Conservation (phyloP, 2,113 vertebrate species). For the Hippocampus mohnikei region DNA sequence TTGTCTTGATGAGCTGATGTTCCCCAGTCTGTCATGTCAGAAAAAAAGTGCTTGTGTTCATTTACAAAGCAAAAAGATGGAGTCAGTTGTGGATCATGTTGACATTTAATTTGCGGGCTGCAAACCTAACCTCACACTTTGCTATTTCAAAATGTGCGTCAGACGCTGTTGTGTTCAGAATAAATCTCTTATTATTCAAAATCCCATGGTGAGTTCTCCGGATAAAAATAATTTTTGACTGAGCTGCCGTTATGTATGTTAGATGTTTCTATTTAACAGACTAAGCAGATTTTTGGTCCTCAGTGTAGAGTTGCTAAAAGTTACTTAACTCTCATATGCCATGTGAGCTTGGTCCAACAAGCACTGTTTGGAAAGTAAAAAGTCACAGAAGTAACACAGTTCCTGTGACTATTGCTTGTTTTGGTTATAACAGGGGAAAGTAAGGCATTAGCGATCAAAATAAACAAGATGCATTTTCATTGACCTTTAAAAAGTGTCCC, state of each 20-base stretch:
- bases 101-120: conserved; percentile 4
- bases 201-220: conserved; percentile 41
- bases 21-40: too few relatives aligned
- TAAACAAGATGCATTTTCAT: not conserved
- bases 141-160: conserved; percentile 7
- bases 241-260: conserved; percentile 40
- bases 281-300: conserved; percentile 54
- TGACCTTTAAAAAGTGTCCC: not conserved
- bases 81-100: not conserved
- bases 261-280: conserved; percentile 44
- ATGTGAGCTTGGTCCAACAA: conserved; percentile 2
- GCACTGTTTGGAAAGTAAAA: too few relatives aligned
- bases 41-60: not conserved
- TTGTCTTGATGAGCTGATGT: too few relatives aligned
- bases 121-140: conserved; percentile 16
- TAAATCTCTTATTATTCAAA: conserved; percentile 36
- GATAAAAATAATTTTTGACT: conserved; percentile 39
- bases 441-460: not conserved
- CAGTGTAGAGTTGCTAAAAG: conserved; percentile 20
- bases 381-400: not conserved
- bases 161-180: conserved; percentile 27
- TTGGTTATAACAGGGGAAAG: not conserved
- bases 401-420: not conserved
- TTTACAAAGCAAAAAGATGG: not conserved
- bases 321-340: conserved; percentile 36